A percentile compares a stretch with the other conserved stretches of the same genome.
phyloP scores from a whole-genome alignment of 2,797 vertebrate species.

The Tenualosa thibaudeaui region DNA sequence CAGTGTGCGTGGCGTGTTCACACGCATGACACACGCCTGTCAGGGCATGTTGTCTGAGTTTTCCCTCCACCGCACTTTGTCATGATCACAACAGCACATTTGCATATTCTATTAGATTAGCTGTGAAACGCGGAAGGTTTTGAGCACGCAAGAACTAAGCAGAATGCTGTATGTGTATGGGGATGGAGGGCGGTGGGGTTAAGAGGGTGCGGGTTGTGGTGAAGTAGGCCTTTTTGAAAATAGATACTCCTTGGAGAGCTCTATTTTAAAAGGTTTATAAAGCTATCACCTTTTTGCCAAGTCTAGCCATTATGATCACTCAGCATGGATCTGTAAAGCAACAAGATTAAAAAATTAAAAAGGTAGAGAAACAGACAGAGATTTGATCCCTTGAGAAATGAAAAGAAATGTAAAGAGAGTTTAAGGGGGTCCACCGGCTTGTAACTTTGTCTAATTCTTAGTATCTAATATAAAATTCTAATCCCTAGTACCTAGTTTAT shows the following conservation, averaged over 20 bases:
- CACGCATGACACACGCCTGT: conserved; percentile 35
- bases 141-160: conserved; percentile 40
- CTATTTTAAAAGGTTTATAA: not conserved
- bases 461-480: not conserved
- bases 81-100: conserved; percentile 52
- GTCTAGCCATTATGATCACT: not conserved
- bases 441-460: not conserved
- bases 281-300: not conserved
- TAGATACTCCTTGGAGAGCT: not conserved
- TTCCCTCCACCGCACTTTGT: conserved; percentile 45
- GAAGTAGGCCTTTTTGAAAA: not conserved
- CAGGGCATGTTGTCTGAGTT: conserved; percentile 41
- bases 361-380: not conserved
- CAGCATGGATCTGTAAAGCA: not conserved
- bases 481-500: not conserved
- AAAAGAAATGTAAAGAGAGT: not conserved
- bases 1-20: conserved; percentile 30
- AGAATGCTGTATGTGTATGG: not conserved
- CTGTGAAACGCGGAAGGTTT: conserved; percentile 48
- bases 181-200: not conserved
- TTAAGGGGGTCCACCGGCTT: not conserved
- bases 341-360: not conserved
- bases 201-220: not conserved
- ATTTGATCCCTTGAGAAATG: not conserved
- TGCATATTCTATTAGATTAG: conserved; percentile 66